These are phyloP conservation scores for Psilopogon haemacephalus DNA, from an alignment of 2,113 vertebrate species.

Conservation along the genomic window DNA sequence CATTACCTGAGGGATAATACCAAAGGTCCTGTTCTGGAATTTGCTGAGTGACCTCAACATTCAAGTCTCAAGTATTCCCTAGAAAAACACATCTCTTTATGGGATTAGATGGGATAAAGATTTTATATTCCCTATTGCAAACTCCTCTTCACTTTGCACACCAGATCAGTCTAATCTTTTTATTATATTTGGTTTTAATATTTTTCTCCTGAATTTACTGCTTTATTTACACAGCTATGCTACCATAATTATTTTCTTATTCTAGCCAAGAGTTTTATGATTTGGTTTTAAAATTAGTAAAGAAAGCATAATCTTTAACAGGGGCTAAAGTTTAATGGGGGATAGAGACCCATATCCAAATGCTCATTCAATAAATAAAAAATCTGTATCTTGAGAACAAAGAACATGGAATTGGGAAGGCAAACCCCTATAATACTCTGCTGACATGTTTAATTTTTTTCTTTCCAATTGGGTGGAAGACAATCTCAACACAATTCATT, in stretches of 20 bases:
- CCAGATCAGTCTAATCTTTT: not conserved
- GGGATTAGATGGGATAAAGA: not conserved
- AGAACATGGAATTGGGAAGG: not conserved
- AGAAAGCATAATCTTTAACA: not conserved
- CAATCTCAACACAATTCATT: not conserved
- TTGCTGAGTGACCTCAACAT: not conserved
- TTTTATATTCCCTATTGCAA: not conserved
- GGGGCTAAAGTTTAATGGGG: not conserved
- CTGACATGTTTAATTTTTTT: not conserved
- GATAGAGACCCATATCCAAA: not conserved
- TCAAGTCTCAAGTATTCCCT: not conserved
- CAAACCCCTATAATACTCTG: not conserved
- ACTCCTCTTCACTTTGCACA: not conserved
- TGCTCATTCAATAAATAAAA: not conserved
- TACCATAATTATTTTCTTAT: not conserved
- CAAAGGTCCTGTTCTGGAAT: not conserved
- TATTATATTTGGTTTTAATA: not conserved
- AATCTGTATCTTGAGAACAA: not conserved
- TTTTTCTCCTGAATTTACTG: not conserved
- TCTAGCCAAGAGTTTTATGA: not conserved
- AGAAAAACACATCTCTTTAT: not conserved
- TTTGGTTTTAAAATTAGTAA: not conserved
- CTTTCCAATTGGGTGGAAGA: not conserved
- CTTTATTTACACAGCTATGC: not conserved
- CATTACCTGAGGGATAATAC: not conserved